A percentile compares a stretch with the other conserved stretches of the same genome.
These are phyloP conservation scores for Argyresthia goedartella DNA, from an alignment of 2,888 invertebrate species.

Conservation along the genomic window DNA sequence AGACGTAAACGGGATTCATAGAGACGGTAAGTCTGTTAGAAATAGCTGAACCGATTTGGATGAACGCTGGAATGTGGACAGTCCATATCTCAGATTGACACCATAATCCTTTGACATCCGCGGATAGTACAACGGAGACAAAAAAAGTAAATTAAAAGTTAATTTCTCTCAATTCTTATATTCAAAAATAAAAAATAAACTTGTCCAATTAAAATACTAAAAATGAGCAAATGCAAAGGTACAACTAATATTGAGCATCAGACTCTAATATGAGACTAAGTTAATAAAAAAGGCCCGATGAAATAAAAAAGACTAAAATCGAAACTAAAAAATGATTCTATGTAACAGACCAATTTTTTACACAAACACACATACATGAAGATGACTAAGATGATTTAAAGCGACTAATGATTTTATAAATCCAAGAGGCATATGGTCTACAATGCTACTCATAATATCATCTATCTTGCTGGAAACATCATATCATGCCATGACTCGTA, in stretches of 20 bases:
- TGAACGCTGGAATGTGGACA: too few relatives aligned
- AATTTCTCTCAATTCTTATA: neutral
- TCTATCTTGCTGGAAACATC: too few relatives aligned
- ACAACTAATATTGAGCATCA: conserved; percentile 35
- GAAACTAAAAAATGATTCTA: conserved; percentile 28
- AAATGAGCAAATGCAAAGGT: conserved; percentile 54
- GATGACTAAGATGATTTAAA: too few relatives aligned
- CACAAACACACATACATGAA: neutral
- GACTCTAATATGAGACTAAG: conserved; percentile 3
- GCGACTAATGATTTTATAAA: too few relatives aligned
- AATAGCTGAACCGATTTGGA: too few relatives aligned
- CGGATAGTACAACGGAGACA: neutral
- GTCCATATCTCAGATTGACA: too few relatives aligned
- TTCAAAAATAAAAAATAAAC: neutral
- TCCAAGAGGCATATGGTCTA: too few relatives aligned
- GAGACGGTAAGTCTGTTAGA: too few relatives aligned
- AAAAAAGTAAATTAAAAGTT: neutral
- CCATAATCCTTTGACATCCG: neutral
- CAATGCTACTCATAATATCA: too few relatives aligned
- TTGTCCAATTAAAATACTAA: conserved; percentile 6
- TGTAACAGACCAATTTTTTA: conserved; percentile 14
- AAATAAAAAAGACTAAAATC: conserved; percentile 11
- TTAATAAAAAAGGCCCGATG: neutral
- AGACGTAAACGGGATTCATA: too few relatives aligned
- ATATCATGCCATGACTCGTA: too few relatives aligned